Conservation (phyloP, 2,888 invertebrate genomes). For the Mesoligia furuncula region DNA sequence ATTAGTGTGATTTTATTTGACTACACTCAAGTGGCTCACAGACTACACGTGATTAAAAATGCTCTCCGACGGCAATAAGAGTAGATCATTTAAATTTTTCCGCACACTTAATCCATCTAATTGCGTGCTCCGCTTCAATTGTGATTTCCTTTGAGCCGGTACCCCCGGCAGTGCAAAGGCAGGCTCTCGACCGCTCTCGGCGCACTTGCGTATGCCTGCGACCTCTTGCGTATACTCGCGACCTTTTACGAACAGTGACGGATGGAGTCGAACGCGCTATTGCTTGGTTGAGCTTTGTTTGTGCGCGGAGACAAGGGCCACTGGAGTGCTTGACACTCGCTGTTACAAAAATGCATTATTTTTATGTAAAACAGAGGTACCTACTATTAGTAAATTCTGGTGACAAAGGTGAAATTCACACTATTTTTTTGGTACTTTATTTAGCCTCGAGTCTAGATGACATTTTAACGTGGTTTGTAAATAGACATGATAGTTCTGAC, state of each 20-base stretch:
- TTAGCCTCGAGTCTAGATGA: background rate
- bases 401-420: background rate
- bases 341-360: conserved; percentile 3
- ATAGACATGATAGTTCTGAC: background rate
- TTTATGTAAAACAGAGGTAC: background rate
- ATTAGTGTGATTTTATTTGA: background rate
- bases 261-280: conserved; percentile 5
- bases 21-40: background rate
- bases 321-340: conserved; percentile 10
- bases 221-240: conserved; percentile 26
- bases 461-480: background rate
- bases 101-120: conserved; percentile 49
- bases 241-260: conserved; percentile 7
- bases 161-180: conserved; percentile 51
- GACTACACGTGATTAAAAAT: conserved; percentile 18
- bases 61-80: conserved; percentile 1
- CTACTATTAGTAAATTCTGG: too few species aligned
- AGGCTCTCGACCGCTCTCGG: conserved; percentile 35
- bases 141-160: conserved; percentile 55
- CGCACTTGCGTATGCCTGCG: conserved; percentile 37
- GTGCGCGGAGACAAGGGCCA: conserved; percentile 12
- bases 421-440: background rate
- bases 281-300: conserved; percentile 29
- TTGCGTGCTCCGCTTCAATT: conserved; percentile 58
- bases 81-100: conserved; percentile 42